Evolutionary conservation across 2,888 invertebrate species (phyloP), one percentile per base, ranked within the genome.

Genomic region (Villa cingulata): DNA sequence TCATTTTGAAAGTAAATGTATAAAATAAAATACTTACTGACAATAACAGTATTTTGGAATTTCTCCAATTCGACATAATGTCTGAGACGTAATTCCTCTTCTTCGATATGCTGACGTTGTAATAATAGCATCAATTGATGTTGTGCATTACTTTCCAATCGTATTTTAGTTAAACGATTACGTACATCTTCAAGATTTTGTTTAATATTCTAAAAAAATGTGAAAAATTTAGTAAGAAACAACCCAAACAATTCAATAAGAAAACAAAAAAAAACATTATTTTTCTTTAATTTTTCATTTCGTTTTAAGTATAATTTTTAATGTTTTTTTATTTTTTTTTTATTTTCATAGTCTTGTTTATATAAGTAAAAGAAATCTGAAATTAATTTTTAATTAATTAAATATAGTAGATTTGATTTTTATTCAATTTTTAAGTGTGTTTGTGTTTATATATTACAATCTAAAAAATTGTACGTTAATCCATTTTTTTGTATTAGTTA

Each of bases 31-130:
- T 32, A 50, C 57, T 58, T 61, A 66, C 67, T 55, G 57, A 63
- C 59, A 49, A 64, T 61, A 43, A 69, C 54, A 36, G 61, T 61
- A 51, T 68, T 67, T 49, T 69, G 66, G 46, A 69, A 68, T 53
- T 69, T 68, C 50, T 69, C 69, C 49, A 66, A 61, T 57, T 69
- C 69, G 45, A 68, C 64, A 49, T 63, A 68, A 51, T 69, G 69
- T 43, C 66, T 66, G 5, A 70, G 53, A 4, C 69, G 61, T 41
- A 69, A 52, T 52, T 70, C 69, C 52, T 69, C 69, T 48, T 69
- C 68, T 57, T 69, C 69, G 27, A 69, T 64, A 32, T 68, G 62
- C 48, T 69, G 69, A 19, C 69, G 64, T 53, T 69, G 70, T 16
- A 70, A 57, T 18, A 69, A 51, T 12, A 68, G 56, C 36, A 66